phyloP scores from a whole-genome alignment of 2,888 invertebrate genomes.

The Drosophila flavopinicola region DNA sequence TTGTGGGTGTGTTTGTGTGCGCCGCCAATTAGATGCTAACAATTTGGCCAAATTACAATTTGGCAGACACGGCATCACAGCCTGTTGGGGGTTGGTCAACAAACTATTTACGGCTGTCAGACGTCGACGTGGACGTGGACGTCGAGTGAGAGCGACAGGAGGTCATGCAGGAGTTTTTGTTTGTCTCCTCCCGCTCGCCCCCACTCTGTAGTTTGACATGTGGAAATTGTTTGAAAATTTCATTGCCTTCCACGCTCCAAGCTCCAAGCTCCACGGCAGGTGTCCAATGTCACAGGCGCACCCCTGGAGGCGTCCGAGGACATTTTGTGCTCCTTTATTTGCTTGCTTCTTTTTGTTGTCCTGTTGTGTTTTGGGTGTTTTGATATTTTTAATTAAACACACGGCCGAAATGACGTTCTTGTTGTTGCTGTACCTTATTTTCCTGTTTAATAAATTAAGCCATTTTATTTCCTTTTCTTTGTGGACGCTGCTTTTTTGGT shows the following conservation, averaged over 20 bases:
- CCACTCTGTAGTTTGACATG: constrained; percentile 43
- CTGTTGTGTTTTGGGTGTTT: constrained; percentile 4
- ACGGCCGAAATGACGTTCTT: constrained; percentile 25
- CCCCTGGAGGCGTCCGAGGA: constrained; percentile 5
- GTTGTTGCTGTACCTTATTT: constrained; percentile 33
- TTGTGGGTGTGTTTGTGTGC: constrained; percentile 1
- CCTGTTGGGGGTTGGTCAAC: neutral
- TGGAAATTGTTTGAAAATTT: constrained; percentile 55
- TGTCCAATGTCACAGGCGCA: constrained; percentile 25
- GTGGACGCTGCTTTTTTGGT: constrained; percentile 8
- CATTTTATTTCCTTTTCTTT: constrained; percentile 61
- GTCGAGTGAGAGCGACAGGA: constrained; percentile 7
- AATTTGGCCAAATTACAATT: constrained; percentile 55
- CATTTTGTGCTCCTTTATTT: constrained; percentile 8
- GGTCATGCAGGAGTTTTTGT: constrained; percentile 4
- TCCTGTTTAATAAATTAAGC: constrained; percentile 67
- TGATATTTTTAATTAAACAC: constrained; percentile 62
- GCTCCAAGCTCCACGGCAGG: no score
- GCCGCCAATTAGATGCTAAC: constrained; percentile 44
- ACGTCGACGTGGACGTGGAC: neutral
- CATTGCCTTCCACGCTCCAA: constrained; percentile 45
- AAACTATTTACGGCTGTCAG: constrained; percentile 35
- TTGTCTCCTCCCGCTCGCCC: no score
- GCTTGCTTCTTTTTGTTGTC: neutral
- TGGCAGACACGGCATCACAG: constrained; percentile 13